Percentiles rank a stretch among this genome's conserved stretches.
Conservation (phyloP, 2,113 vertebrate species). For the Pogona vitticeps region DNA sequence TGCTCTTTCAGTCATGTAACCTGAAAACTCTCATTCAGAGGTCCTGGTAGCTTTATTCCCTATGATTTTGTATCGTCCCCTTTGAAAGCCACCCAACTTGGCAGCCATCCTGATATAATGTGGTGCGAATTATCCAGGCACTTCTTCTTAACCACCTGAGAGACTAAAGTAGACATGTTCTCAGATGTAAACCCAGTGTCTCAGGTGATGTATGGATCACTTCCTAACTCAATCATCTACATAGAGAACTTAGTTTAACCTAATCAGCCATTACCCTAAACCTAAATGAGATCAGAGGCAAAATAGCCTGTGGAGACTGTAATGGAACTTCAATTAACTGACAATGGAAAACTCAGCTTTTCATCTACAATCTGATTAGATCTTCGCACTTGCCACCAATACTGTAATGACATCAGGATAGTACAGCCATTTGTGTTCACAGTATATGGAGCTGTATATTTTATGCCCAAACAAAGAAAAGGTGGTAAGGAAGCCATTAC, state of each 20-base stretch:
- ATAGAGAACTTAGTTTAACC: neutral
- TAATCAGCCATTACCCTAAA: neutral
- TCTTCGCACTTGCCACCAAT: neutral
- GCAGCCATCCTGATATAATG: neutral
- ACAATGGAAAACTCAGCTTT: neutral
- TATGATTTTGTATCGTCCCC: neutral
- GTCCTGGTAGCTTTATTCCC: neutral
- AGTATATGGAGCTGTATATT: neutral
- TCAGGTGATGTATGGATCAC: neutral
- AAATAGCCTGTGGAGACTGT: neutral
- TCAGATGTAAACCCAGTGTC: neutral
- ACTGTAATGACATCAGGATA: neutral
- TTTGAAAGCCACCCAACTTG: neutral
- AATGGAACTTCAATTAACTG: neutral
- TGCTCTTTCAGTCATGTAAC: neutral
- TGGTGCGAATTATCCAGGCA: neutral
- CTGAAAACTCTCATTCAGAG: neutral
- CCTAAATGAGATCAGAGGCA: neutral
- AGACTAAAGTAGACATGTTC: neutral
- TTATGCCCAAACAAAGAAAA: conserved; percentile 14
- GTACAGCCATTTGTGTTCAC: conserved; percentile 35
- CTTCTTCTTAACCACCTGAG: neutral
- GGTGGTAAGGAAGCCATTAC: neutral
- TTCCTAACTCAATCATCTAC: neutral
- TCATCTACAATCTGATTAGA: neutral